Evolutionary conservation across 2,113 vertebrate genomes (phyloP).

Genomic region (Anoura caudifer): DNA sequence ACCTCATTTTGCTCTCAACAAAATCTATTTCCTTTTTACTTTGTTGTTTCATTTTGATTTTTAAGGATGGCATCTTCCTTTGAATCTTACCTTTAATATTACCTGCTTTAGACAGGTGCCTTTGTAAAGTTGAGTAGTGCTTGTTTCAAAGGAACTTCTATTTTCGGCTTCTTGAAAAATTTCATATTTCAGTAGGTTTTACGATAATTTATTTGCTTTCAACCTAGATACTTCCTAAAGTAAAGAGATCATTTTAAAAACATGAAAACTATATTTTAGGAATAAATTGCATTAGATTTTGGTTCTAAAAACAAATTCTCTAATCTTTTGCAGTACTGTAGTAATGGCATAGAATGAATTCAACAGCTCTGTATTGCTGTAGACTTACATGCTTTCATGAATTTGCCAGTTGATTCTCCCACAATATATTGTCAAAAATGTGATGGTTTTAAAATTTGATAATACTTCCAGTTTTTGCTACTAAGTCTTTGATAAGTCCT

Average conservation of each 20-base stretch:
- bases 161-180: not conserved
- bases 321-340: not conserved
- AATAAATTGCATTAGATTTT: not conserved
- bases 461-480: not conserved
- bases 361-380: not conserved
- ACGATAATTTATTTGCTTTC: not conserved
- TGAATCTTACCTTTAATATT: not conserved
- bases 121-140: constrained; percentile 20
- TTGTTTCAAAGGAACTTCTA: constrained; percentile 4
- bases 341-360: not conserved
- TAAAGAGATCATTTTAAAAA: constrained; percentile 32
- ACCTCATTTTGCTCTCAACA: not conserved
- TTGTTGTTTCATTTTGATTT: not conserved
- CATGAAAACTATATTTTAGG: not conserved
- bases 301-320: not conserved
- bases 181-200: not conserved
- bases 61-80: not conserved
- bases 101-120: not conserved
- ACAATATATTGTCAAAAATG: not conserved
- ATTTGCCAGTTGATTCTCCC: not conserved
- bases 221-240: not conserved
- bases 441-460: constrained; percentile 23
- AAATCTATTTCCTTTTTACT: not conserved
- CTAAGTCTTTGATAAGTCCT: not conserved
- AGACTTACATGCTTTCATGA: not conserved